Conservation (phyloP, 2,888 invertebrate genomes). For the Girardia tigrina region DNA sequence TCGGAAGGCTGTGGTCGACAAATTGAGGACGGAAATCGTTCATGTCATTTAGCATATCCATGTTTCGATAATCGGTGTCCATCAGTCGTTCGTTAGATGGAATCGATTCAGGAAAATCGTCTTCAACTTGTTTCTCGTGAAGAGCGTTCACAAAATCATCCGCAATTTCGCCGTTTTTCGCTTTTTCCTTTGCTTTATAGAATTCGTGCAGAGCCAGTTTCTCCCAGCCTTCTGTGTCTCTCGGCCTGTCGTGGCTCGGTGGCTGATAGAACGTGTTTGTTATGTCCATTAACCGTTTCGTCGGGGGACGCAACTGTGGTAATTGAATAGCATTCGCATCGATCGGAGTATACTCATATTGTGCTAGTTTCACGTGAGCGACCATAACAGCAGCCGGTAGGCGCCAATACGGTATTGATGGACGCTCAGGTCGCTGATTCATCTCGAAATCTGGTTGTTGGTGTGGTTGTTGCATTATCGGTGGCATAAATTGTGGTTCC, state of each 20-base stretch:
- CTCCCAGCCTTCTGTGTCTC: slow-evolving; percentile 94
- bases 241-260: slow-evolving; percentile 80
- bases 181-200: slow-evolving; percentile 74
- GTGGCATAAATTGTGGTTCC: slow-evolving; percentile 52
- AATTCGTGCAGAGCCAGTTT: slow-evolving; percentile 90
- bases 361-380: slow-evolving; percentile 77
- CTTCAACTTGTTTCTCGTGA: not conserved
- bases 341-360: slow-evolving; percentile 72
- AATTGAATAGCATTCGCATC: slow-evolving; percentile 77
- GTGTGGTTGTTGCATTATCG: slow-evolving; percentile 52
- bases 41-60: not conserved
- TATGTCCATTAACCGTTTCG: slow-evolving; percentile 75
- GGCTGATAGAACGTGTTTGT: slow-evolving; percentile 88
- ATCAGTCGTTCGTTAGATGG: not conserved
- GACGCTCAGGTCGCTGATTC: not conserved
- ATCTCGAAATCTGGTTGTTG: no score
- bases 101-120: not conserved
- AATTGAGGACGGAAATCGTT: not conserved
- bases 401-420: slow-evolving; percentile 74
- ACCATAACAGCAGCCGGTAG: slow-evolving; percentile 93
- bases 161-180: not conserved
- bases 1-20: not conserved
- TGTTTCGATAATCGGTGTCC: slow-evolving; percentile 1
- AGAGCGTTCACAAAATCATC: not conserved
- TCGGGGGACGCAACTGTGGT: slow-evolving; percentile 85